Conservation (phyloP, 2,888 invertebrate genomes). For the Oscheius sp. region DNA sequence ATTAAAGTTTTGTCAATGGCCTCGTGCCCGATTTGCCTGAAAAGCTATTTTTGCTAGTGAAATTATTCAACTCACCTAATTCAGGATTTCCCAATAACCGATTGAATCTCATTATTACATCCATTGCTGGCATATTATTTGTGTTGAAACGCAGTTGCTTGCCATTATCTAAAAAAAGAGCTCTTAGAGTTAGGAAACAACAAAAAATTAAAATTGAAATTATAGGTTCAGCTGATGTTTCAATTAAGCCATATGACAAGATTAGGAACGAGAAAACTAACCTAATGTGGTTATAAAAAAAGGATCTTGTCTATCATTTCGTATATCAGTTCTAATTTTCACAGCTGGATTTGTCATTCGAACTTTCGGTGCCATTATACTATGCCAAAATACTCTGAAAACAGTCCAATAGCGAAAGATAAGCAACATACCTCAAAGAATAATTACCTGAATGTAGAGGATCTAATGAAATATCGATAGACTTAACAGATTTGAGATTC, state of each 20-base stretch:
- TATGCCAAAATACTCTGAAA: conserved; percentile 63
- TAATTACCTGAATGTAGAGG: conserved; percentile 61
- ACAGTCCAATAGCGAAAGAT: background rate
- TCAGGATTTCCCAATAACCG: conserved; percentile 64
- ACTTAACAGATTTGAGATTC: conserved; percentile 48
- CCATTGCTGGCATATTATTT: conserved; percentile 62
- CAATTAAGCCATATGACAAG: too few relatives aligned
- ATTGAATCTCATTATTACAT: conserved; percentile 66
- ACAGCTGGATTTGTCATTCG: conserved; percentile 61
- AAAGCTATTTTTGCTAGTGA: too few relatives aligned
- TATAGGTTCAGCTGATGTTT: too few relatives aligned
- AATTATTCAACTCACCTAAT: too few relatives aligned
- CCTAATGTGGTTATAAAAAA: conserved; percentile 64
- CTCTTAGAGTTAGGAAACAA: too few relatives aligned
- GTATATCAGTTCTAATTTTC: conserved; percentile 55
- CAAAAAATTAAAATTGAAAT: background rate
- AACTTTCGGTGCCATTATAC: conserved; percentile 58
- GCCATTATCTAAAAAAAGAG: conserved; percentile 54
- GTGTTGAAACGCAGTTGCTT: conserved; percentile 63
- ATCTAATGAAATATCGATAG: conserved; percentile 64
- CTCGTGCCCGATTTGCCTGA: conserved; percentile 64
- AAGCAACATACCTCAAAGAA: conserved; percentile 50
- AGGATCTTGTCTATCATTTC: conserved; percentile 63
- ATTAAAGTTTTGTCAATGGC: conserved; percentile 46
- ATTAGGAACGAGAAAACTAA: conserved; percentile 33